Evolutionary conservation across 2,797 vertebrate genomes (phyloP).

Genomic region (Squalus acanthias): DNA sequence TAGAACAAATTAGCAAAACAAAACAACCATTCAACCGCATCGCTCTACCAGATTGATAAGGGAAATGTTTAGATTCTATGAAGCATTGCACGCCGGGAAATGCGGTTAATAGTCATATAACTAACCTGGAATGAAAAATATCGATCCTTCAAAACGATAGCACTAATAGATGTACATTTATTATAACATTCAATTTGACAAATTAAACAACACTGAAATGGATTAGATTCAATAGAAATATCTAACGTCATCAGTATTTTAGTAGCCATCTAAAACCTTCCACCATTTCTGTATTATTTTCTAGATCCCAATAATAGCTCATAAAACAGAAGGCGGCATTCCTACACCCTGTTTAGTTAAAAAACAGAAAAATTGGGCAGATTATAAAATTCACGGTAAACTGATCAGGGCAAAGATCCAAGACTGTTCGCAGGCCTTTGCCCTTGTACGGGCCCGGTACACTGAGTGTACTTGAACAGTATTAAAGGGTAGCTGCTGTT

Average conservation of each 20-base stretch:
- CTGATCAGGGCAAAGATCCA: background rate
- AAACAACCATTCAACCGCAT: background rate
- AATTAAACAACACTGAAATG: too few relatives aligned
- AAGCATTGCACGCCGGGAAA: background rate
- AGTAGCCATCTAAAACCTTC: background rate
- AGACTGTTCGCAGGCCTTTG: background rate
- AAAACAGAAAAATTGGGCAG: background rate
- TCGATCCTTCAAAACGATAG: background rate
- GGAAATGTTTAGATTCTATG: background rate
- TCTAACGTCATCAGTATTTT: background rate
- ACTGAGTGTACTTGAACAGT: background rate
- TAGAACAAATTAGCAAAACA: background rate
- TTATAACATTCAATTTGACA: background rate
- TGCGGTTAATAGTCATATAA: background rate
- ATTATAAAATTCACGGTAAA: background rate
- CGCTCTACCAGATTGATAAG: background rate
- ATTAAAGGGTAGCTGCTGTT: background rate
- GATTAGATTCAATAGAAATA: background rate
- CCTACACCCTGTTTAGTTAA: background rate
- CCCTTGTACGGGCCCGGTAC: background rate
- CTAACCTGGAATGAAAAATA: background rate
- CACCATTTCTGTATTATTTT: background rate
- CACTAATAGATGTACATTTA: background rate
- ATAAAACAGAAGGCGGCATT: background rate
- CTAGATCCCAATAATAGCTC: background rate